Percentiles rank a stretch among this genome's conserved stretches.
Evolutionary conservation across 2,113 vertebrate species (phyloP).

Genomic region (Clarias gariepinus): DNA sequence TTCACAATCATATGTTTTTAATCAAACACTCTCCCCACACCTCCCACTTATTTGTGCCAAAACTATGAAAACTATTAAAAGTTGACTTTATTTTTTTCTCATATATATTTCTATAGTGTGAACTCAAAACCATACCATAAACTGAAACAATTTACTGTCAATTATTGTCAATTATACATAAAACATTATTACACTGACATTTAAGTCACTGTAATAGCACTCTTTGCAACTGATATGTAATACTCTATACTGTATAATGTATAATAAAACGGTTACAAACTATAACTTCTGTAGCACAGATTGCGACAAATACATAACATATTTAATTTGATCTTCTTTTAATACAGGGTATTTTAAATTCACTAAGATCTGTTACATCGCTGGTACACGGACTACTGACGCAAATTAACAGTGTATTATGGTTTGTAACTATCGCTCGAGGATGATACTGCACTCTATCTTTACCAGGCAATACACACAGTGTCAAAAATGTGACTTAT

Average conservation of each 20-base stretch:
- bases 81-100: background rate
- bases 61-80: background rate
- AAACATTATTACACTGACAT: background rate
- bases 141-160: background rate
- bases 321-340: background rate
- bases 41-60: background rate
- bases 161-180: background rate
- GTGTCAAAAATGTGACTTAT: conserved; percentile 40
- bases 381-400: background rate
- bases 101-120: background rate
- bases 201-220: background rate
- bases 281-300: background rate
- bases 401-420: background rate
- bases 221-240: background rate
- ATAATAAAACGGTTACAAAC: background rate
- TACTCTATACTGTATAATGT: background rate
- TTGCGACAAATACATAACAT: background rate
- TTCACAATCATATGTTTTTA: background rate
- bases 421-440: background rate
- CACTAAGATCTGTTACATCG: background rate
- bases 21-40: no score
- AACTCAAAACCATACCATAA: background rate
- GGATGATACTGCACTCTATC: background rate
- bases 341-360: background rate
- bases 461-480: conserved; percentile 29